Base-by-base conservation (phyloP, 1,140 invertebrate species). In the Drosophila teissieri region DNA sequence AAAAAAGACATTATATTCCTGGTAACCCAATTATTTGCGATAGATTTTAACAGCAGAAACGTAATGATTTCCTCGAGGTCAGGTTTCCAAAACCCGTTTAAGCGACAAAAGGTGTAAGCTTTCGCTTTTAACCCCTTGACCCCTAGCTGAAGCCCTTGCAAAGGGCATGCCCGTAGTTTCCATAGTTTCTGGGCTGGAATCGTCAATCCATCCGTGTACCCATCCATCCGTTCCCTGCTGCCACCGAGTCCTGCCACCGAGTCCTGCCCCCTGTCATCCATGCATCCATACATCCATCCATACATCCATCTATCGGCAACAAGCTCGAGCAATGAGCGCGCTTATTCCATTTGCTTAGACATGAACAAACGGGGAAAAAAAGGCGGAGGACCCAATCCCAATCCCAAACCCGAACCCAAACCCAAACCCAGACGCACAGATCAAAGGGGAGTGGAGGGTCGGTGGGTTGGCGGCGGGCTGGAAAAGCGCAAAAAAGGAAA, bases 321-420 rank as follows among this genome's bases (percentile, higher is more conserved):
- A 75, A 84, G 81, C 81, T 58, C 64, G 78, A 83, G 58, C 84
- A 88, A 88, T 88, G 84, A 88, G 83, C 75, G 76, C 84, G 84
- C 83, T 88, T 88, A 88, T 88, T 88, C 83, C 83, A 88, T 88
- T 88, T 88, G 83, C 83, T 88, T 88, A 88, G 83, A 88, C 84
- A 88, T 81, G 65, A 83, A 83, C 83, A 88, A 85, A 73, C 61
- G 63, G 74, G 62, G 52, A 45, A 58, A 57, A 68, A 52, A 60
- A 69, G 48, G 34, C 17, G 45, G 24, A 12, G 34, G n/a, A 22
- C 48, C 31, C 27, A 49, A 36, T 44, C n/a, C 37, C 27, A 19
- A 19, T 19, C 19, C 19, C 19, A 63, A 36, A 44, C 24, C 45
- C 53, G 45, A 17, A 36, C 19, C 19, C 19, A 63, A 36, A 44